Conservation (phyloP, 2,888 invertebrate species). For the Eupithecia centaureata region DNA sequence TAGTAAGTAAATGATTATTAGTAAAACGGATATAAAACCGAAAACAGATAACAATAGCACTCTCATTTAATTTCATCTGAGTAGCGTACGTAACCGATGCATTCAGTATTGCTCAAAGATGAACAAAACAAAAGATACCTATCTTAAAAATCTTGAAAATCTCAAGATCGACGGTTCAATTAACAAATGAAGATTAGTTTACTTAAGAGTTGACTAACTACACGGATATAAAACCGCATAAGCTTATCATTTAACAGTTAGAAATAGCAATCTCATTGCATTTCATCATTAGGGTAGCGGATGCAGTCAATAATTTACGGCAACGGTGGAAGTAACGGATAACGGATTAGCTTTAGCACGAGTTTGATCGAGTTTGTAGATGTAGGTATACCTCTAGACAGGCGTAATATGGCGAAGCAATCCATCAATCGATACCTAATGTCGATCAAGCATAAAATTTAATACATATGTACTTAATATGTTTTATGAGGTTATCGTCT, state of each 20-base stretch:
- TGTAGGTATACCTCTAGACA: not conserved
- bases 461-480: no score
- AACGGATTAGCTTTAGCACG: constrained; percentile 18
- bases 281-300: constrained; percentile 30
- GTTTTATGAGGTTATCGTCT: not conserved
- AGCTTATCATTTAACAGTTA: constrained; percentile 16
- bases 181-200: not conserved
- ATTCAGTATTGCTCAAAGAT: no score
- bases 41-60: no score
- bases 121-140: no score
- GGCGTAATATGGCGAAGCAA: not conserved
- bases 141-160: no score
- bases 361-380: constrained; percentile 6
- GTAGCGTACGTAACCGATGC: no score
- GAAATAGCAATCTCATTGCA: constrained; percentile 12
- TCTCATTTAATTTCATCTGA: no score
- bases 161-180: no score
- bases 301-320: constrained; percentile 33
- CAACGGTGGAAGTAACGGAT: constrained; percentile 32
- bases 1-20: not conserved
- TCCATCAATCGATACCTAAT: not conserved
- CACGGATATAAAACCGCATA: not conserved
- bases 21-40: not conserved
- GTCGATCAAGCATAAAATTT: no score
- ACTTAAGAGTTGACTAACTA: no score